phyloP scores from a whole-genome alignment of 1,140 invertebrate genomes.

The Aphis craccivora region DNA sequence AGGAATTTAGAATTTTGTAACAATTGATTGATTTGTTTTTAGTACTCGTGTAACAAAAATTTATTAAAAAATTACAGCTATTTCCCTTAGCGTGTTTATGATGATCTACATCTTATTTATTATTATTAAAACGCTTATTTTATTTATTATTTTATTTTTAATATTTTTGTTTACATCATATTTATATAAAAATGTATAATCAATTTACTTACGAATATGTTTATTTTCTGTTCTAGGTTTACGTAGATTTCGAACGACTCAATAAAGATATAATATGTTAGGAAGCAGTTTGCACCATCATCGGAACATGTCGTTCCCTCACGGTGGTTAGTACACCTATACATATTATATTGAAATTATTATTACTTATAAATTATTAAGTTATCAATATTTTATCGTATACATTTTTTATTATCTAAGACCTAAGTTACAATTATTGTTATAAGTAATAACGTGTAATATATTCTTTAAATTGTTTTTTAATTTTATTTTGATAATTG shows the following conservation, averaged over 20 bases:
- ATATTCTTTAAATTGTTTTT: not conserved
- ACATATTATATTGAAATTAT: not conserved
- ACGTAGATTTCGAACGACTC: not conserved
- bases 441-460: not conserved
- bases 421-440: not conserved
- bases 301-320: conserved; percentile 53
- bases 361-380: not conserved
- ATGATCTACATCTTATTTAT: not conserved
- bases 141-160: not conserved
- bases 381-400: not conserved
- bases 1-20: not conserved
- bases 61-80: not conserved
- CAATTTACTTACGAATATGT: not conserved
- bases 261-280: conserved; percentile 35
- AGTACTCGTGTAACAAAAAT: not conserved
- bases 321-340: conserved; percentile 34
- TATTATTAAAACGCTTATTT: not conserved
- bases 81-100: not conserved
- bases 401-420: not conserved
- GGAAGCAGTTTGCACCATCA: conserved; percentile 51
- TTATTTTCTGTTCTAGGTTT: conserved; percentile 36
- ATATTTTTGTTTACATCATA: not conserved
- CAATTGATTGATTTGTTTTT: not conserved
- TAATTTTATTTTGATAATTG: too few relatives aligned
- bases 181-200: not conserved